Evolutionary conservation across 2,888 invertebrate species (phyloP).

Genomic region (Monoplex corrugatus): DNA sequence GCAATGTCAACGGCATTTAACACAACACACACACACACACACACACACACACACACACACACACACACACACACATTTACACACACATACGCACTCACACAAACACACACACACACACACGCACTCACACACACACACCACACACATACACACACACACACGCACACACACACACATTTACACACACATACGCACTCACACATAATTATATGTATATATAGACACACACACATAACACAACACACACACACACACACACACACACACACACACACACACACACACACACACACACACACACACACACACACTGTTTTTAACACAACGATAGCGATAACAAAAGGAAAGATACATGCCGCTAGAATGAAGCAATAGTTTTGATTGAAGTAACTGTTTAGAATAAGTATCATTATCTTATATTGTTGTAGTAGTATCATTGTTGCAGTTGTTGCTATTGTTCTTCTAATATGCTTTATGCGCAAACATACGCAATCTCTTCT

Average conservation of each 20-base stretch:
- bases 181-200: not conserved
- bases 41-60: constrained; percentile 28
- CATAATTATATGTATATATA: not conserved
- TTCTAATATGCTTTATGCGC: too few relatives aligned
- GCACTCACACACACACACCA: not conserved
- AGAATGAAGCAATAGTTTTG: too few relatives aligned
- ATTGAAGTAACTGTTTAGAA: too few relatives aligned
- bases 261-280: constrained; percentile 22
- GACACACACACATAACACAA: not conserved
- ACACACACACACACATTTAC: not conserved
- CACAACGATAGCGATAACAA: too few relatives aligned
- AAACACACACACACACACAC: constrained; percentile 18
- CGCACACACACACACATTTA: not conserved
- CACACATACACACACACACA: constrained; percentile 2
- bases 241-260: constrained; percentile 18
- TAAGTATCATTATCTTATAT: too few relatives aligned
- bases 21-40: constrained; percentile 17
- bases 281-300: not conserved
- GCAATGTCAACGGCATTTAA: not conserved
- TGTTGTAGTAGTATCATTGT: too few relatives aligned
- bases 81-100: constrained; percentile 33
- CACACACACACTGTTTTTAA: not conserved
- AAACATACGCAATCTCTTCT: too few relatives aligned
- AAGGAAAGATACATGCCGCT: too few relatives aligned
- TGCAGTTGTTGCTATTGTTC: too few relatives aligned